phyloP scores from a whole-genome alignment of 2,113 vertebrate species.

The Platichthys stellatus region DNA sequence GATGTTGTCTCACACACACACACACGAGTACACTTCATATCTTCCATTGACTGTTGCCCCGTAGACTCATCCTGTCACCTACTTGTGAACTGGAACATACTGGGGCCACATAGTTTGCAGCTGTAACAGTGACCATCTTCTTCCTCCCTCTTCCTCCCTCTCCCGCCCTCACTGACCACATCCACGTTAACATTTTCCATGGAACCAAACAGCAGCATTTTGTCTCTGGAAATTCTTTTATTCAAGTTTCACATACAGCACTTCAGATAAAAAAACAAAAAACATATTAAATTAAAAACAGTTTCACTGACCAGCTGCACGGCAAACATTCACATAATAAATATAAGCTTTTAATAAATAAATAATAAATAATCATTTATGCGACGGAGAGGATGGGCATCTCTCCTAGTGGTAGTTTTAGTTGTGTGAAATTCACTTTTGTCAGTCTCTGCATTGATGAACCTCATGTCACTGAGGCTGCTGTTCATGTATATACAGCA shows the following conservation, averaged over 20 bases:
- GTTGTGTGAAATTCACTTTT: conserved; percentile 42
- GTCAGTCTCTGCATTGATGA: neutral
- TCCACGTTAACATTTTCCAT: conserved; percentile 6
- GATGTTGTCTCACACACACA: neutral
- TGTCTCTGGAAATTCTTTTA: conserved; percentile 34
- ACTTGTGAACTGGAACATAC: conserved; percentile 47
- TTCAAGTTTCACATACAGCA: conserved; percentile 50
- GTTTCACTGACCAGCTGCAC: conserved; percentile 21
- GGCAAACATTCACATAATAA: conserved; percentile 36
- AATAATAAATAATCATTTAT: conserved; percentile 70
- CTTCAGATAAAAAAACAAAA: conserved; percentile 29
- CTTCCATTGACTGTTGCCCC: conserved; percentile 14
- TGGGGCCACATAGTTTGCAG: neutral
- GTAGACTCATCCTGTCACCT: conserved; percentile 44
- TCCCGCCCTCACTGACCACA: neutral
- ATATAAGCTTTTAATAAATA: conserved; percentile 58
- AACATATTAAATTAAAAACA: conserved; percentile 32
- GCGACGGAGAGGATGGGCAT: conserved; percentile 5
- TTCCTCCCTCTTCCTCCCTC: conserved; percentile 32
- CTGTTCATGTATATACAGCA: conserved; percentile 9
- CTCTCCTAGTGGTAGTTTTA: conserved; percentile 32
- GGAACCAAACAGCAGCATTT: conserved; percentile 5
- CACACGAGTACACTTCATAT: neutral
- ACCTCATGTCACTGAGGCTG: conserved; percentile 7
- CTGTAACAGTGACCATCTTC: conserved; percentile 2